These are phyloP conservation scores for Amiota mariae DNA, from an alignment of 2,888 invertebrate genomes.

Conservation along the genomic window DNA sequence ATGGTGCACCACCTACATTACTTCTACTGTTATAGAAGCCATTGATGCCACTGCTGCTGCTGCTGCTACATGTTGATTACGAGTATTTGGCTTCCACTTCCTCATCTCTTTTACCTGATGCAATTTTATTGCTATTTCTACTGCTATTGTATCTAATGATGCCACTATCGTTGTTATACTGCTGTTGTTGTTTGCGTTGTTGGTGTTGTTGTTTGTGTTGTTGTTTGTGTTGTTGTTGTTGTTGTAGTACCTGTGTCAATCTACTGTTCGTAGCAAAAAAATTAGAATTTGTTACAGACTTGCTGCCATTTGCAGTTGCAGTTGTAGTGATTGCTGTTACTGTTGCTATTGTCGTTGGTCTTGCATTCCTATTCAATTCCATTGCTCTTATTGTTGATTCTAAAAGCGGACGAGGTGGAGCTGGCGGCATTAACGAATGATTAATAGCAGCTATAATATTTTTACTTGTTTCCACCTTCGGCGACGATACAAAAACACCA, in stretches of 20 bases:
- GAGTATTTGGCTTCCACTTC: background rate
- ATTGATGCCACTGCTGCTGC: background rate
- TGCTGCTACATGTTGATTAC: too few relatives aligned
- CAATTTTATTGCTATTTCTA: background rate
- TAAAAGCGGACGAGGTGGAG: too few relatives aligned
- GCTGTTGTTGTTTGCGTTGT: constrained; percentile 24
- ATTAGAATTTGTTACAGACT: constrained; percentile 41
- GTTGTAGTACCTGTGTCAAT: constrained; percentile 35
- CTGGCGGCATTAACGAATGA: constrained; percentile 9
- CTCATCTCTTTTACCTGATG: too few relatives aligned
- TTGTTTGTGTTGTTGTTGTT: constrained; percentile 43
- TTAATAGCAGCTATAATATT: background rate
- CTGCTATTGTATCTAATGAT: background rate
- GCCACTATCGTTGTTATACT: constrained; percentile 9
- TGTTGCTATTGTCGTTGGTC: background rate
- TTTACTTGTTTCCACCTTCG: background rate
- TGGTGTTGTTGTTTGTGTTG: constrained; percentile 40
- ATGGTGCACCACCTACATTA: background rate
- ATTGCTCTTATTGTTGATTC: too few relatives aligned
- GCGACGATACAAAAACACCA: background rate
- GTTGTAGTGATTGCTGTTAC: too few relatives aligned
- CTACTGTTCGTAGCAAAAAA: too few relatives aligned
- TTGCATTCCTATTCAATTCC: too few relatives aligned
- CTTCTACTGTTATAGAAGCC: background rate
- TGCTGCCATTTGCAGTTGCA: background rate